Evolutionary conservation across 2,888 invertebrate species (phyloP).

Genomic region (Eupeodes luniger): DNA sequence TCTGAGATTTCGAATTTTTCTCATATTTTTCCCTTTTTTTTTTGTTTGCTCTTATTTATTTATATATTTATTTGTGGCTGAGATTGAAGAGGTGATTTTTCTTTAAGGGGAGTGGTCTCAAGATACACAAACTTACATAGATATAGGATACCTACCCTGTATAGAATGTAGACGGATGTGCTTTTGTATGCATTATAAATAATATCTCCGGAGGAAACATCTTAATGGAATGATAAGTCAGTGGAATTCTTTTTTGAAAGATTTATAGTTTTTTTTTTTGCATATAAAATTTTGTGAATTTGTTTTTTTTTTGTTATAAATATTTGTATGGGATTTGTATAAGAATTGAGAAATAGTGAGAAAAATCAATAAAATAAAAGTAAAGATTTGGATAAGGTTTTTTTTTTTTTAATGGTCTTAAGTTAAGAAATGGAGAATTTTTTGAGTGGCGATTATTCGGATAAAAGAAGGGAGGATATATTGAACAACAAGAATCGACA

Average conservation of each 20-base stretch:
- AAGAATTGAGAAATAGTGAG: not conserved
- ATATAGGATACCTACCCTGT: no score
- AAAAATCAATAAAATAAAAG: not conserved
- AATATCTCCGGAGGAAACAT: slow-evolving; percentile 60
- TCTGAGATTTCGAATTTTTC: slow-evolving; percentile 60
- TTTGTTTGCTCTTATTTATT: slow-evolving; percentile 20
- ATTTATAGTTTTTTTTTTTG: slow-evolving; percentile 58
- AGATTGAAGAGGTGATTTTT: slow-evolving; percentile 10
- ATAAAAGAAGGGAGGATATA: not conserved
- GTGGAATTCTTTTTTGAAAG: slow-evolving; percentile 62
- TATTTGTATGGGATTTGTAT: not conserved
- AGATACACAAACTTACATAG: not conserved
- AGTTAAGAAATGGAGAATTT: not conserved
- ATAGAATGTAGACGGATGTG: slow-evolving; percentile 8
- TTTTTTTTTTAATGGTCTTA: not conserved
- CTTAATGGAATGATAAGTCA: slow-evolving; percentile 73
- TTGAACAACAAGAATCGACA: no score
- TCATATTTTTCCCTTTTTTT: slow-evolving; percentile 17
- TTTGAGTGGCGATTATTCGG: not conserved
- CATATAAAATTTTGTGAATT: slow-evolving; percentile 25
- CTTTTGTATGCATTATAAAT: slow-evolving; percentile 46
- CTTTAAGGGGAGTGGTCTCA: not conserved
- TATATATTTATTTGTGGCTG: slow-evolving; percentile 6
- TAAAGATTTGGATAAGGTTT: not conserved
- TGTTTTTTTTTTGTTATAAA: not conserved